Evolutionary conservation across 2,113 vertebrate species (phyloP).

Genomic region (Crotalus tigris): DNA sequence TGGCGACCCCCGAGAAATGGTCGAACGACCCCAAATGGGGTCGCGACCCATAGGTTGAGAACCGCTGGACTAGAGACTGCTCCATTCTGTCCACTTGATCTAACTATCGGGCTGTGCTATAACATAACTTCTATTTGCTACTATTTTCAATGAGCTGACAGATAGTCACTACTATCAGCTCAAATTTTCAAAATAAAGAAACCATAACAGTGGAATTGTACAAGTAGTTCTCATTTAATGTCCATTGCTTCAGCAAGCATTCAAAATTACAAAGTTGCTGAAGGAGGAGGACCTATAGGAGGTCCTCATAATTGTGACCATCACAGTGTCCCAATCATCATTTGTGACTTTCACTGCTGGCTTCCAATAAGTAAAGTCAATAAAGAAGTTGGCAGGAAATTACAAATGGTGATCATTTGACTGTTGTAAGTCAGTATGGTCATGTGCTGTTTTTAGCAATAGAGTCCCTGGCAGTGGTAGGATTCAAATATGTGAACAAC

Average conservation of each 20-base stretch:
- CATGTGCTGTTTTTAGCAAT: not conserved
- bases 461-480: not conserved
- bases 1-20: too few species aligned
- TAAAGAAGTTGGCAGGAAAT: not conserved
- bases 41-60: too few species aligned
- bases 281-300: not conserved
- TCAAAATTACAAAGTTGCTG: not conserved
- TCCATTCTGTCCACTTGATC: not conserved
- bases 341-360: not conserved
- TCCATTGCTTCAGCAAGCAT: not conserved
- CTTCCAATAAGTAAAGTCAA: not conserved
- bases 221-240: not conserved
- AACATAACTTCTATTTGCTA: not conserved
- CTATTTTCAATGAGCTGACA: not conserved
- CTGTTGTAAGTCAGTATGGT: not conserved
- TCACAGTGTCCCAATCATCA: not conserved
- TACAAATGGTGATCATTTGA: not conserved
- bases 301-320: not conserved
- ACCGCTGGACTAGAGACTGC: not conserved
- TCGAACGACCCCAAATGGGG: too few species aligned
- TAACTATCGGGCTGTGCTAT: not conserved
- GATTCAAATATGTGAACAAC: too few species aligned
- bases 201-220: not conserved
- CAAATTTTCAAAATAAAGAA: not conserved
- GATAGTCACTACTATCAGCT: not conserved